Evolutionary conservation across 2,797 vertebrate genomes (phyloP).

Genomic region (Lagocephalus sceleratus): DNA sequence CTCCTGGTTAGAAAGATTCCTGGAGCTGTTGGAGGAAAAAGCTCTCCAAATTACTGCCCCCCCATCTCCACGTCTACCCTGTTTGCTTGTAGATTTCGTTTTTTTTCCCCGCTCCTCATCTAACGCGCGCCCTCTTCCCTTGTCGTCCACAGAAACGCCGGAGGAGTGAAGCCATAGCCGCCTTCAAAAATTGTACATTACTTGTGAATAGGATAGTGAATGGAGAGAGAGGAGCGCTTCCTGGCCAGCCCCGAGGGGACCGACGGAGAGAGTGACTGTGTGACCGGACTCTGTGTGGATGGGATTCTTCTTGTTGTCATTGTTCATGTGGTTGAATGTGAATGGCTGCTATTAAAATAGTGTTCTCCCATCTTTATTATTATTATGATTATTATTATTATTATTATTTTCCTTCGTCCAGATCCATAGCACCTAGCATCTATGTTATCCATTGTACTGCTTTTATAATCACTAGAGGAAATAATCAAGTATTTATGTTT

Average conservation of each 20-base stretch:
- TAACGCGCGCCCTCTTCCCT: conserved; percentile 26
- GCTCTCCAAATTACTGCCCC: no score
- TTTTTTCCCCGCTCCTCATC: background rate
- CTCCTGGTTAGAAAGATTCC: no score
- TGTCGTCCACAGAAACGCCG: conserved; percentile 64
- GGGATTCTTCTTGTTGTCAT: conserved; percentile 1
- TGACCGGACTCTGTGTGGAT: conserved; percentile 11
- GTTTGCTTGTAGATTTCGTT: background rate
- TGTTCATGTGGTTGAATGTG: conserved; percentile 2
- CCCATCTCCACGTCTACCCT: no score
- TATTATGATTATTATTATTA: no score
- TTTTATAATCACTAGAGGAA: conserved; percentile 75
- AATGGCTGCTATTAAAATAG: conserved; percentile 35
- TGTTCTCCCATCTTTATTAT: conserved; percentile 41
- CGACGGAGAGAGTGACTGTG: conserved; percentile 24
- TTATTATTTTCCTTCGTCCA: conserved; percentile 44
- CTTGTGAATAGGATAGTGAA: conserved; percentile 80
- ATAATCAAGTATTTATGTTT: conserved; percentile 83
- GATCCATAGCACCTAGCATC: conserved; percentile 58
- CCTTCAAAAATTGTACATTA: conserved; percentile 76
- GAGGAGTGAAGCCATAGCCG: conserved; percentile 43
- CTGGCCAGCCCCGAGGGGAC: conserved; percentile 38
- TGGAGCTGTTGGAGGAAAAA: no score
- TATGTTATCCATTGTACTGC: conserved; percentile 69
- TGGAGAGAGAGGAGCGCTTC: conserved; percentile 59